These are phyloP conservation scores for Tragelaphus scriptus DNA, from an alignment of 2,113 vertebrate species.

Conservation along the genomic window DNA sequence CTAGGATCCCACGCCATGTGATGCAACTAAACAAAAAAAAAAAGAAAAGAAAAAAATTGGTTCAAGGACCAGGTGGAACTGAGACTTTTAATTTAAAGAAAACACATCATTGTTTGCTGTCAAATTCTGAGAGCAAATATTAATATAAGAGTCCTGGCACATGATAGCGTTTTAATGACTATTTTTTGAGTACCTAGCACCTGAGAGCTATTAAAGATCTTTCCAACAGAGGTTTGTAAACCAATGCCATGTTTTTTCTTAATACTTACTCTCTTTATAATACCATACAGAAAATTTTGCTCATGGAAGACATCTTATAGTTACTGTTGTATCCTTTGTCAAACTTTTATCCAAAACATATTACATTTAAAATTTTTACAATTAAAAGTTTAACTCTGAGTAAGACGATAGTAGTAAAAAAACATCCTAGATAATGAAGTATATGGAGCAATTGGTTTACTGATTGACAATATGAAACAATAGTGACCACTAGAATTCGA, in stretches of 20 bases:
- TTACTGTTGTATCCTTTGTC: neutral
- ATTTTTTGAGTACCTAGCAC: neutral
- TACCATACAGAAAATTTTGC: neutral
- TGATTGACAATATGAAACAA: neutral
- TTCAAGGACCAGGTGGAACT: neutral
- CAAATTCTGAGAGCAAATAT: neutral
- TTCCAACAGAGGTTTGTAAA: neutral
- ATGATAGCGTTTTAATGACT: neutral
- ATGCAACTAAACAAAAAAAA: neutral
- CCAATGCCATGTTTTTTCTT: neutral
- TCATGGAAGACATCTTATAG: neutral
- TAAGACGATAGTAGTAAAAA: neutral
- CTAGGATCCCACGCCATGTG: neutral
- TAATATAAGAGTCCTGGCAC: neutral
- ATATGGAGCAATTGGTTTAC: neutral
- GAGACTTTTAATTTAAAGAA: neutral
- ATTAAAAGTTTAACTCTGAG: neutral
- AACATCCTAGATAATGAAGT: neutral
- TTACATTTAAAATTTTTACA: neutral
- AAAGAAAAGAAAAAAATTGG: neutral
- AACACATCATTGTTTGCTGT: neutral
- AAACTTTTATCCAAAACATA: neutral
- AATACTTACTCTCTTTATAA: neutral
- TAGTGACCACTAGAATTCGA: neutral
- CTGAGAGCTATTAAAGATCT: neutral